Evolutionary conservation across 1,140 invertebrate species (phyloP), one percentile per base, ranked within the genome.

Genomic region (Eupristina koningsbergeri): DNA sequence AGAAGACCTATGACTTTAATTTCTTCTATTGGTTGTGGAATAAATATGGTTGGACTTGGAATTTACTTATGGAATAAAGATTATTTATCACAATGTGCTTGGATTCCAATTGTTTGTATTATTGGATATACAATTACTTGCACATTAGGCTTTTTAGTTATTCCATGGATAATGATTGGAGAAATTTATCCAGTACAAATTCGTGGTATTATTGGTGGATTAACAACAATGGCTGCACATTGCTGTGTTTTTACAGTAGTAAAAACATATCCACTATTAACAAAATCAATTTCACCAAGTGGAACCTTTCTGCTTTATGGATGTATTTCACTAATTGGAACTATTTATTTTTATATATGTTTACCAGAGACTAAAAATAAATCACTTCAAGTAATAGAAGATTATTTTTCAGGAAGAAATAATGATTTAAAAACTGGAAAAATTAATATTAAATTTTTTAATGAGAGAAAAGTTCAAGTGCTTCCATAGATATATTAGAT

Each of bases 361-460:
- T 90, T 97, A 26, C 96, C 96, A n/a, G 97, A 97, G 90, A 97
- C 96, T 0, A 97, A 96, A 89, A 95, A 95, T 15, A 94, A 94
- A 87, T 94, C 93, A 2, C 90, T 97, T 17, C 96, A 96, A 89
- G 96, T 97, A 89, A 96, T 97, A 39, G 95, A 95, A 89, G 95
- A 95, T 86, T 95, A 94, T 84, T 95, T 95, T 86, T 94, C 93
- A 8, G 94, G 94, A 3, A 91, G 93, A 50, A 92, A 87, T n/a
- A 87, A 90, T 74, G 87, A 87, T 6, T 87, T 94, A 17, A 88
- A 87, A n/a, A 92, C 91, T 3, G 89, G 89, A 26, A 86, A 67
- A 31, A 75, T 88, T 9, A 86, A 80, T 45, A 83, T 89, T 41
- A 90, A 88, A 29, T 63, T 90, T 53, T 78, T 92, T 50, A 83